Percentiles rank a stretch among this genome's conserved stretches.
phyloP scores from a whole-genome alignment of 2,888 invertebrate species.

The Ennomos fuscantarius region DNA sequence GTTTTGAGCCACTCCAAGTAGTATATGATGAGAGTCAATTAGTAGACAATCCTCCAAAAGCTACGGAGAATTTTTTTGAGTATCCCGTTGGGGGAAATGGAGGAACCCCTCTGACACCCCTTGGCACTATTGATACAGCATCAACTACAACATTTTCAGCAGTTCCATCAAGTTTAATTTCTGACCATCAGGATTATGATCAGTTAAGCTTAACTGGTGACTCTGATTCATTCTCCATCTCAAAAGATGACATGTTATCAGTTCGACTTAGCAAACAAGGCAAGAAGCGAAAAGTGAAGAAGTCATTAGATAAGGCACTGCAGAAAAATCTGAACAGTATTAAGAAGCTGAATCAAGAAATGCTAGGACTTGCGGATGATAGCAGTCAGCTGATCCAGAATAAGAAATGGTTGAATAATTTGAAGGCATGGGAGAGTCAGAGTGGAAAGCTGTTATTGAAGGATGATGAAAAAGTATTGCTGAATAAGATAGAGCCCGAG shows the following conservation, averaged over 20 bases:
- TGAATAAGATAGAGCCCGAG: constrained; percentile 39
- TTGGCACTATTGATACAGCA: neutral
- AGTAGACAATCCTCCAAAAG: constrained; percentile 5
- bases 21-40: constrained; percentile 49
- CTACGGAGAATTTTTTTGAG: constrained; percentile 42
- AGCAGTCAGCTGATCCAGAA: constrained; percentile 50
- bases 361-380: constrained; percentile 36
- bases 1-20: constrained; percentile 56
- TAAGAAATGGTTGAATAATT: constrained; percentile 60
- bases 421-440: constrained; percentile 52
- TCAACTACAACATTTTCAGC: neutral
- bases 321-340: constrained; percentile 52
- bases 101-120: neutral
- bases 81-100: constrained; percentile 1
- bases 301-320: constrained; percentile 39
- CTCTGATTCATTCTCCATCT: neutral
- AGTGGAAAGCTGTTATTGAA: constrained; percentile 55
- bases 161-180: neutral
- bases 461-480: constrained; percentile 52
- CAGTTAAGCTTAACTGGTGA: too few relatives aligned
- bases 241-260: constrained; percentile 40
- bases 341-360: constrained; percentile 47
- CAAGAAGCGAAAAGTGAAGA: constrained; percentile 22
- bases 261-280: constrained; percentile 23
- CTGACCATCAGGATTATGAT: constrained; percentile 1